Evolutionary conservation across 2,797 vertebrate species (phyloP).

Genomic region (Manis pentadactyla): DNA sequence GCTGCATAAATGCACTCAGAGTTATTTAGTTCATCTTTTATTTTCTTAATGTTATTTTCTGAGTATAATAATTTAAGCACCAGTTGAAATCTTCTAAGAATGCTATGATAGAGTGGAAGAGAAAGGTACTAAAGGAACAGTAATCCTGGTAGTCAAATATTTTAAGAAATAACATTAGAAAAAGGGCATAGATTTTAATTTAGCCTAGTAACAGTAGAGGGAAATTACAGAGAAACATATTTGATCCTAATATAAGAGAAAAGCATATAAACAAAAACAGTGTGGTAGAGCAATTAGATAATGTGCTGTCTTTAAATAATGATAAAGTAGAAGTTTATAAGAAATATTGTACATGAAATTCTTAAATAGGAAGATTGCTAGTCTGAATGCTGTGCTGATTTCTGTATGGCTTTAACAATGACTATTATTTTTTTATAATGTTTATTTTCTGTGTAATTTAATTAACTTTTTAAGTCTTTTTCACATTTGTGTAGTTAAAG

Average conservation of each 20-base stretch:
- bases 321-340: not conserved
- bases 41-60: not conserved
- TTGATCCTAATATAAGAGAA: not conserved
- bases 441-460: not conserved
- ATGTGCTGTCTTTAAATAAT: not conserved
- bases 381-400: not conserved
- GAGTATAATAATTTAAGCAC: not conserved
- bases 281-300: not conserved
- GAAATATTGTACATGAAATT: not conserved
- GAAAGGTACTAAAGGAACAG: not conserved
- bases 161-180: conserved; percentile 3
- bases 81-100: not conserved
- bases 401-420: not conserved
- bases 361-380: not conserved
- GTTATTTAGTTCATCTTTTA: not conserved
- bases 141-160: not conserved
- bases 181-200: not conserved
- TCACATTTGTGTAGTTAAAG: not conserved
- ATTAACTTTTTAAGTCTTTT: not conserved
- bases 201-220: not conserved
- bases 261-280: not conserved
- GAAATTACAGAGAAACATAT: not conserved
- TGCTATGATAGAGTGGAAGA: not conserved
- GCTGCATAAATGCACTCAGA: not conserved
- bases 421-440: not conserved